Evolutionary conservation across 35 echinoderm and acorn worm genomes (phyloP).

Genomic region (Antedon bifida): DNA sequence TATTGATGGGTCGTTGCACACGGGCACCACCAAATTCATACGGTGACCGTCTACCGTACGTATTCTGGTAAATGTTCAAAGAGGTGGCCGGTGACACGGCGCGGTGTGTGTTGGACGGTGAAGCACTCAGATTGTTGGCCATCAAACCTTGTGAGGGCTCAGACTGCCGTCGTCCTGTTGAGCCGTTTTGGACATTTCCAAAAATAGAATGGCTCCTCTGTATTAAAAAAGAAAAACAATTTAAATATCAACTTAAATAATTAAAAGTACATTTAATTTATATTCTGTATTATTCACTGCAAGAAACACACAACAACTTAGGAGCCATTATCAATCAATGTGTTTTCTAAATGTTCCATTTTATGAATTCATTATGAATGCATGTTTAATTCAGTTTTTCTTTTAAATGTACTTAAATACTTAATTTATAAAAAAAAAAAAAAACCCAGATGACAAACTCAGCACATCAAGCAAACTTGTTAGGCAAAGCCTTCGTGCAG

Average conservation of each 20-base stretch:
- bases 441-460: not conserved
- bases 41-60: slow-evolving; percentile 54
- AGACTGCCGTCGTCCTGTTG: slow-evolving; percentile 70
- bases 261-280: not conserved
- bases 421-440: not conserved
- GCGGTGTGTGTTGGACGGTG: slow-evolving; percentile 80
- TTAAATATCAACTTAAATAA: not conserved
- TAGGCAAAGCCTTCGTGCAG: not conserved
- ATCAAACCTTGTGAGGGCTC: slow-evolving; percentile 35
- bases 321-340: no score
- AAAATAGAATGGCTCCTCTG: slow-evolving; percentile 96
- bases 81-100: slow-evolving; percentile 86
- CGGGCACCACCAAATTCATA: slow-evolving; percentile 24
- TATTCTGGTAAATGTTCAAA: slow-evolving; percentile 73
- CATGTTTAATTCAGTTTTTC: no score
- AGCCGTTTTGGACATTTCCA: slow-evolving; percentile 82
- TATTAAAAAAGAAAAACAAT: slow-evolving; percentile 9
- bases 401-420: no score
- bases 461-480: not conserved
- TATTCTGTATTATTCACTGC: no score
- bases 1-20: not conserved
- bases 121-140: slow-evolving; percentile 46
- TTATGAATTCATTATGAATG: no score
- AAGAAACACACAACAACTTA: no score
- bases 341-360: no score